These are phyloP conservation scores for Noctua pronuba DNA, from an alignment of 2,888 invertebrate genomes.

Conservation along the genomic window DNA sequence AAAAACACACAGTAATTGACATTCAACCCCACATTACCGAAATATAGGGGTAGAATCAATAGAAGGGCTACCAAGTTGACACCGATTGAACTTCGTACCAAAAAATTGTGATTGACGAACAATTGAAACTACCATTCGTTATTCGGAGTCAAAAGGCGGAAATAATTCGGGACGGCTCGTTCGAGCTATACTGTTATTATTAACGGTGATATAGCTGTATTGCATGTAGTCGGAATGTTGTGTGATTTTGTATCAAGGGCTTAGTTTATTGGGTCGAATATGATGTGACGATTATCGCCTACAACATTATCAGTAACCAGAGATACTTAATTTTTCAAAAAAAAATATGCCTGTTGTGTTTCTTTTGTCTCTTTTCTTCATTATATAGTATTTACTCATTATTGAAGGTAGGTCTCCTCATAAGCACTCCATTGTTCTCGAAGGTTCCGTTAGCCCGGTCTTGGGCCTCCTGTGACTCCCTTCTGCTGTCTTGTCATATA, in stretches of 20 bases:
- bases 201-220: slow-evolving; percentile 23
- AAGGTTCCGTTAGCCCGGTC: not conserved
- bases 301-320: not conserved
- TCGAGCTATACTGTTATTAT: slow-evolving; percentile 42
- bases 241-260: not conserved
- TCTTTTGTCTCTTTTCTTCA: not conserved
- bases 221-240: not conserved
- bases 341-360: not conserved
- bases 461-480: not conserved
- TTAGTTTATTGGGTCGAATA: not conserved
- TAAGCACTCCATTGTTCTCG: not conserved
- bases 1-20: slow-evolving; percentile 60
- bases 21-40: slow-evolving; percentile 57
- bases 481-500: not conserved
- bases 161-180: slow-evolving; percentile 59
- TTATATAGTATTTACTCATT: not conserved
- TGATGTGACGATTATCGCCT: not conserved
- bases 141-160: slow-evolving; percentile 60
- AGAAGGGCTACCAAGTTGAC: slow-evolving; percentile 63
- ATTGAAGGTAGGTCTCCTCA: not conserved
- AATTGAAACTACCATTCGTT: slow-evolving; percentile 41
- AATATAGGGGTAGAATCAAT: slow-evolving; percentile 66
- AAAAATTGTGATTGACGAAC: slow-evolving; percentile 56
- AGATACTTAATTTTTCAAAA: not conserved
- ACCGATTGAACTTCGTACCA: slow-evolving; percentile 68